Evolutionary conservation across 2,888 invertebrate species (phyloP).

Genomic region (Cantharis rustica): DNA sequence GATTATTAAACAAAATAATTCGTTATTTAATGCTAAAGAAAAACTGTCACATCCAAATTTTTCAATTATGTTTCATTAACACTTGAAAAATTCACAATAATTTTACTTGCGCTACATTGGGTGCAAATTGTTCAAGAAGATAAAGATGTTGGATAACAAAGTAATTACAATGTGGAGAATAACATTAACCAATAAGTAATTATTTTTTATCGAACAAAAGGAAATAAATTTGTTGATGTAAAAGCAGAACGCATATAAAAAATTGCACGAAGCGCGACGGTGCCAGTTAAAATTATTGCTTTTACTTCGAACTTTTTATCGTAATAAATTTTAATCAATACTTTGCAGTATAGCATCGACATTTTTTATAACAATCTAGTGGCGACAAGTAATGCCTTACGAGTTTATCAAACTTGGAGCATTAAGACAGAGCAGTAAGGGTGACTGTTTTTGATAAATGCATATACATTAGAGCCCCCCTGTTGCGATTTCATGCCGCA

Average conservation of each 20-base stretch:
- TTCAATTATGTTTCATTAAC: not conserved
- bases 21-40: not conserved
- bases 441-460: constrained; percentile 37
- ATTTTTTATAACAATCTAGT: constrained; percentile 18
- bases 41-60: not conserved
- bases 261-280: not conserved
- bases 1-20: not conserved
- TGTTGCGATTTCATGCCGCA: constrained; percentile 31
- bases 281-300: not conserved
- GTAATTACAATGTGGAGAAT: not conserved
- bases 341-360: not conserved
- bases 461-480: constrained; percentile 35
- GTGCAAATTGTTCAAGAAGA: not conserved
- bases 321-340: constrained; percentile 7
- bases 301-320: not conserved
- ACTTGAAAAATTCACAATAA: not conserved
- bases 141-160: not conserved
- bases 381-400: constrained; percentile 19
- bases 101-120: not conserved
- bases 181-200: not conserved
- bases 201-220: not conserved
- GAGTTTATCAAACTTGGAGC: constrained; percentile 24
- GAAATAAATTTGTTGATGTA: not conserved
- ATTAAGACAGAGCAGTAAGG: constrained; percentile 23
- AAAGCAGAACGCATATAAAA: not conserved